Base-by-base conservation (phyloP, 2,797 vertebrate genomes). In the Dicrostonyx torquatus region DNA sequence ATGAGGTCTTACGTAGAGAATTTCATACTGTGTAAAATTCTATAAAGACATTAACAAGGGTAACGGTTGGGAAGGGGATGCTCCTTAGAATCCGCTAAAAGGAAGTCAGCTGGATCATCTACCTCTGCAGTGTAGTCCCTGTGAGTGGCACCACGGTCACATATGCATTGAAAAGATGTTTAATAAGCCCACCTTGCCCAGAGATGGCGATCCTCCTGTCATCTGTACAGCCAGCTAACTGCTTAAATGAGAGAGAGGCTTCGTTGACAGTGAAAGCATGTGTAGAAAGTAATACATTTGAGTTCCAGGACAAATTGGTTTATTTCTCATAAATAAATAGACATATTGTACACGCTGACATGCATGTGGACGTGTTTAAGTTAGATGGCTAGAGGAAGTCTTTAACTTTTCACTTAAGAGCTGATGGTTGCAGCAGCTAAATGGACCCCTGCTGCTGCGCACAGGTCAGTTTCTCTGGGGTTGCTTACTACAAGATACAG, bases 161-260 rank as follows among this genome's bases (percentile, higher is more conserved):
- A 58, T 78, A 40, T 76, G 24, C 87, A 29, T 70, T 60, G 85
- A 88, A 95, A 64, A 72, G 48, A 20, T 90, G 24, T 58, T 93
- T 84, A 75, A 68, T 86, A 88, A 90, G 34, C 45, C 40, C 20
- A 70, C 87, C 55, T 53, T 94, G 55, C 43, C 94, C 50, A 93
- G 64, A 88, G 24, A 90, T 53, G 40, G 53, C 86, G 58, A 82
- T 92, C 93, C 87, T 90, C 66, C 91, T 84, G 80, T 53, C 31
- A 26, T n/a, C 68, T 53, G 87, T 37, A 64, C 26, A 80, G n/a
- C 43, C 62, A 86, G 5, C 86, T 88, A 87, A 50, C 43, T 87
- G 58, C 55, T 88, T 79, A 89, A 88, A 77, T 80, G 17, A 89
- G 93, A 78, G 40, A 91, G n/a, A 95, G 53, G 70, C 50, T 24